Base-by-base conservation (phyloP, 1,140 invertebrate species). In the Scaptomyza graminum region DNA sequence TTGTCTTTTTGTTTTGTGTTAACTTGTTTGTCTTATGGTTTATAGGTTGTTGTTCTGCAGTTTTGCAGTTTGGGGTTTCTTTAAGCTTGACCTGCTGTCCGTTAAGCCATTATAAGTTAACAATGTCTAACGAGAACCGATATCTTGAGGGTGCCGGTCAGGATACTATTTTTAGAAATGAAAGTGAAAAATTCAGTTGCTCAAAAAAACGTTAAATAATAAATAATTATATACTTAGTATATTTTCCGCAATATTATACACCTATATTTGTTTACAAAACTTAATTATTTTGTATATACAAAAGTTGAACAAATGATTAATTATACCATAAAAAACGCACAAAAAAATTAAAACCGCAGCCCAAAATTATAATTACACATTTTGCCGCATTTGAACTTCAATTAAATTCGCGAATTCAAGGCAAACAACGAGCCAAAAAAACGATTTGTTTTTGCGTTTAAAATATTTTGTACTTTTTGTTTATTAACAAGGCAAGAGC, bases 371-470 rank as follows among this genome's bases (percentile, higher is more conserved):
- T 74, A 81, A 78, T 82, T 78, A 82, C 67, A 60, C 13, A 47
- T 57, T 57, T 46, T 76, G 43, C 41, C 41, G 55, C 47, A 64
- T 73, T 78, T 82, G 79, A 82, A 82, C 79, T 82, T 82, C 79
- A 82, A 78, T 70, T 74, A 64, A 47, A 51, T 15, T n/a, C n/a
- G 47, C 31, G 64, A 7, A 63, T 83, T 82, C 79, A 82, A 82
- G 79, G 79, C 76, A 82, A 82, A 78, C 79, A 82, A 78, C 79
- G 63, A 74, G 74, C 63, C 47, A 70, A 74, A 74, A 74, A 74
- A 81, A 22, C 28, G 64, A 82, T 82, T 81, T 82, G 8, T 34
- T 71, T 57, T 22, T 56, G 51, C 64, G 70, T 76, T 56, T 44
- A 28, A 28, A 0, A 22, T 13, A 63, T 64, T 50, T 73, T 67